These are phyloP conservation scores for Tenthredo scrophulariae DNA, from an alignment of 2,888 invertebrate species.

Conservation along the genomic window DNA sequence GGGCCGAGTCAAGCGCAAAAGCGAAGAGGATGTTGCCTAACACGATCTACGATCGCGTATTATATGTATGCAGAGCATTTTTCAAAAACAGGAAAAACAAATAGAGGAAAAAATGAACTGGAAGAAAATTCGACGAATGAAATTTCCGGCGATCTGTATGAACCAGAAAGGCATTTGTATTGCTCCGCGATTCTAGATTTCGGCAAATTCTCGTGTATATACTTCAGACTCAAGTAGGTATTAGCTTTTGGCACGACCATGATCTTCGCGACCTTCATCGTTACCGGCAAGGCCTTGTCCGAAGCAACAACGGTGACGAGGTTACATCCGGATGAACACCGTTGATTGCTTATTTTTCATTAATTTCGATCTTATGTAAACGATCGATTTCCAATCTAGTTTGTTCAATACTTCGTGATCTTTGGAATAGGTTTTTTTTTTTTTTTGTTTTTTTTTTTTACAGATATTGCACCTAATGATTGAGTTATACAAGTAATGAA, in stretches of 20 bases:
- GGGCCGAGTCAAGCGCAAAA: not conserved
- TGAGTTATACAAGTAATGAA: not conserved
- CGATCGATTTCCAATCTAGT: not conserved
- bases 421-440: not conserved
- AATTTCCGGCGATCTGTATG: not conserved
- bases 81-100: not conserved
- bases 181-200: not conserved
- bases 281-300: slow-evolving; percentile 51
- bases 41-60: not conserved
- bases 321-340: slow-evolving; percentile 37
- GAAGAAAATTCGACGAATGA: not conserved
- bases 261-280: slow-evolving; percentile 59
- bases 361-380: not conserved
- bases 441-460: not conserved
- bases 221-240: not conserved
- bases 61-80: not conserved
- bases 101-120: not conserved
- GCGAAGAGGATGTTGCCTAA: not conserved
- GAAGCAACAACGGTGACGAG: slow-evolving; percentile 14
- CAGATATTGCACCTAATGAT: not conserved
- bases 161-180: not conserved
- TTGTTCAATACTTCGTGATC: not conserved
- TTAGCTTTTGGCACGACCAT: slow-evolving; percentile 38
- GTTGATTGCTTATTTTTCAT: not conserved
- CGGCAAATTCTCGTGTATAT: not conserved